phyloP scores from a whole-genome alignment of 1,140 invertebrate genomes.

The Ephestia elutella region DNA sequence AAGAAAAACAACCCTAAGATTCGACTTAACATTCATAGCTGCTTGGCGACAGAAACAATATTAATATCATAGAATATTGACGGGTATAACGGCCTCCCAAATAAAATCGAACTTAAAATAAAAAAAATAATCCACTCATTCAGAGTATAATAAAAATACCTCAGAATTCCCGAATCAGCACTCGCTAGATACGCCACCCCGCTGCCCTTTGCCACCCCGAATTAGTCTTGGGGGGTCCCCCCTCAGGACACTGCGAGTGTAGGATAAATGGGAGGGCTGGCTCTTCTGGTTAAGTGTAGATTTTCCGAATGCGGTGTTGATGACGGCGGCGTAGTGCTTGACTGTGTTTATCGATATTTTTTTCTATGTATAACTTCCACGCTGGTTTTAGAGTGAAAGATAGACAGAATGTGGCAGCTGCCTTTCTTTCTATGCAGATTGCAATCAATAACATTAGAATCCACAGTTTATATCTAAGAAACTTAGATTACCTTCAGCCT shows the following conservation, averaged over 20 bases:
- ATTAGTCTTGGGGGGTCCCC: conserved; percentile 33
- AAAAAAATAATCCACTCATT: conserved; percentile 8
- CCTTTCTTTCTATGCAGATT: too few species aligned
- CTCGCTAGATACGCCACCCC: conserved; percentile 49
- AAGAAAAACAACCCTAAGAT: too few species aligned
- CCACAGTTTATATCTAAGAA: too few species aligned
- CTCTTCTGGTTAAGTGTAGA: conserved; percentile 74
- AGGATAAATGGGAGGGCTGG: conserved; percentile 73
- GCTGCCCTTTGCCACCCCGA: conserved; percentile 60
- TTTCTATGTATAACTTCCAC: too few species aligned
- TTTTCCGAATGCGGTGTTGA: conserved; percentile 74
- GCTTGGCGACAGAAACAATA: too few species aligned
- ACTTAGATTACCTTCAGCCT: too few species aligned
- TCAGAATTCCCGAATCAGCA: conserved; percentile 38
- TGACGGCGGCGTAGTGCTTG: conserved; percentile 54
- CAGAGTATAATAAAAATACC: background rate
- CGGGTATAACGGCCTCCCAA: background rate
- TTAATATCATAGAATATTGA: too few species aligned
- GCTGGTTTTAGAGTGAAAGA: too few species aligned
- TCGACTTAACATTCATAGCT: too few species aligned
- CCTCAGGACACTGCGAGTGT: conserved; percentile 62
- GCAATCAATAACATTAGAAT: too few species aligned
- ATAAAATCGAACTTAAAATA: background rate
- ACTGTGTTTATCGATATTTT: background rate
- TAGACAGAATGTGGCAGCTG: too few species aligned